Percentiles rank a stretch among this genome's conserved stretches.
phyloP scores from a whole-genome alignment of 2,888 invertebrate species.

The Hyposoter didymator region DNA sequence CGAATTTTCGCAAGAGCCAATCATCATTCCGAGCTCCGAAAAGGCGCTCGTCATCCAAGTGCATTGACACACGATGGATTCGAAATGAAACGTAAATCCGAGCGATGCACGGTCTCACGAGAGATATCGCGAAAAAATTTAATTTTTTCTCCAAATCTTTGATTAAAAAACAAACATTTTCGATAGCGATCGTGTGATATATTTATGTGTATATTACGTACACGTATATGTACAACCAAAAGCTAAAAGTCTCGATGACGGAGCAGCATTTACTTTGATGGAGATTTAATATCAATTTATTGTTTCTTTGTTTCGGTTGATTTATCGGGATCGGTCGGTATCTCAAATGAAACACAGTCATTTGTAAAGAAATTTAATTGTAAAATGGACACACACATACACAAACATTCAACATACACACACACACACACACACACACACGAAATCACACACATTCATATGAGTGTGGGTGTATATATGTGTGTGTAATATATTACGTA shows the following conservation, averaged over 20 bases:
- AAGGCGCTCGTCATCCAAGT: not conserved
- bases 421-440: not conserved
- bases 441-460: conserved; percentile 19
- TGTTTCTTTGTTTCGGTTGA: not conserved
- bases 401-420: conserved; percentile 10
- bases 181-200: conserved; percentile 1
- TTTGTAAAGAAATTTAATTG: conserved; percentile 45
- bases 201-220: not conserved
- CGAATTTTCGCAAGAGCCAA: not conserved
- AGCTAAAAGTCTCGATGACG: not conserved
- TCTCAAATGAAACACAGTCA: conserved; percentile 16
- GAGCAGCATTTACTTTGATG: not conserved
- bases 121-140: not conserved
- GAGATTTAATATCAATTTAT: not conserved
- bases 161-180: not conserved
- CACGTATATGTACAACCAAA: not conserved
- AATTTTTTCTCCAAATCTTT: not conserved
- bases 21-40: no score
- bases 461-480: conserved; percentile 12
- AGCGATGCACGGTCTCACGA: no score
- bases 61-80: not conserved
- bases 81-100: not conserved
- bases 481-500: not conserved
- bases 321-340: conserved; percentile 34
- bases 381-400: conserved; percentile 31